Evolutionary conservation across 2,113 vertebrate species (phyloP).

Genomic region (Symphodus melops): DNA sequence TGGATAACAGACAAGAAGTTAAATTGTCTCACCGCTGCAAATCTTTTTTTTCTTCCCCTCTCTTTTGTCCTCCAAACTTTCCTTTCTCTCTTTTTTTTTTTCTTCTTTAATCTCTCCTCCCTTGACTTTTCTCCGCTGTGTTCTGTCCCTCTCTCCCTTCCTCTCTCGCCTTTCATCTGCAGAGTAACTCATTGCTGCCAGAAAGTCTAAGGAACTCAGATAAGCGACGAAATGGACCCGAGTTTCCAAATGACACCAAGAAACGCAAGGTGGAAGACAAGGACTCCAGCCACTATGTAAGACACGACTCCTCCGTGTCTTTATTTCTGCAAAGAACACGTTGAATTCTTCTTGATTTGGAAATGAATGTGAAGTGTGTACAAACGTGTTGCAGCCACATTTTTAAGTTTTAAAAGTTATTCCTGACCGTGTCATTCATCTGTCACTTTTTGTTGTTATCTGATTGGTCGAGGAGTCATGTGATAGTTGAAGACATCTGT

Average conservation of each 20-base stretch:
- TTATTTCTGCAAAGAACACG: neutral
- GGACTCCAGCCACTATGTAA: constrained; percentile 85
- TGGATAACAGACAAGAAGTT: too few species aligned
- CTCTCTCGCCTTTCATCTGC: constrained; percentile 27
- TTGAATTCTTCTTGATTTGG: too few species aligned
- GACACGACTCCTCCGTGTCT: constrained; percentile 27
- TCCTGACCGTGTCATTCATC: neutral
- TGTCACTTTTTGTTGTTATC: neutral
- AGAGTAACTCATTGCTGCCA: constrained; percentile 94
- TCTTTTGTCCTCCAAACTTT: constrained; percentile 31
- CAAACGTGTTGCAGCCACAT: neutral
- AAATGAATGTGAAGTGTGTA: neutral
- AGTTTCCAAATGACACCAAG: constrained; percentile 92
- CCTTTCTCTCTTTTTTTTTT: constrained; percentile 6
- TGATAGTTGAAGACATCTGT: too few species aligned
- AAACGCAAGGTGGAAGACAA: constrained; percentile 97
- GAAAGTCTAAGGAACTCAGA: constrained; percentile 92
- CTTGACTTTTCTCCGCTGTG: neutral
- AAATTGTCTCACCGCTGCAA: constrained; percentile 15
- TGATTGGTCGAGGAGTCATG: too few species aligned
- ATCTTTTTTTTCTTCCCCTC: neutral
- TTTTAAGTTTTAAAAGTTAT: neutral
- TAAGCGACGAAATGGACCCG: constrained; percentile 91
- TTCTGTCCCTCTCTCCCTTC: constrained; percentile 6
- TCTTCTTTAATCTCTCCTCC: constrained; percentile 5